phyloP scores from a whole-genome alignment of 1,140 invertebrate genomes.

The Drosophila pseudoananassae region DNA sequence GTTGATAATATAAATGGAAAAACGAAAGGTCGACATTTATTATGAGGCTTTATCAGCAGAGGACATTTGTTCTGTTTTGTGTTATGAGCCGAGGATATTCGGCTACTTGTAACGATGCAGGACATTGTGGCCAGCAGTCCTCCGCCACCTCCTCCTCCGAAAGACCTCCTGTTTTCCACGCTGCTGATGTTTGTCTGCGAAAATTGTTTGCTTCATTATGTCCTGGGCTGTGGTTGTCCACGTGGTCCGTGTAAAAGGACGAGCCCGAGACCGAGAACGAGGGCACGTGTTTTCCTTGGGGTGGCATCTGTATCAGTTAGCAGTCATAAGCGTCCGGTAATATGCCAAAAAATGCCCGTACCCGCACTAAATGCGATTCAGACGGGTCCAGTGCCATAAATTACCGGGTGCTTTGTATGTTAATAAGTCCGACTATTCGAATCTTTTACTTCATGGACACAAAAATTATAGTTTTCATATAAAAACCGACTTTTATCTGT shows the following conservation, averaged over 20 bases:
- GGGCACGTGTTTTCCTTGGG: constrained; percentile 67
- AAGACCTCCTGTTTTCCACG: not conserved
- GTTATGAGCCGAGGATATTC: constrained; percentile 77
- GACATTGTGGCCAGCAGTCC: constrained; percentile 16
- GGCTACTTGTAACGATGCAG: constrained; percentile 61
- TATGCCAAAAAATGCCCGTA: constrained; percentile 56
- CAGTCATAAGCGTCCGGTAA: constrained; percentile 71
- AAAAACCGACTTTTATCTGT: not conserved
- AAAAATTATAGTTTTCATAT: constrained; percentile 2
- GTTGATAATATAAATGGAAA: constrained; percentile 84
- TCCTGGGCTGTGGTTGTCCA: constrained; percentile 31
- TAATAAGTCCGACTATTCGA: constrained; percentile 33
- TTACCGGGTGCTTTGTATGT: constrained; percentile 37
- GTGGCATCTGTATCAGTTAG: constrained; percentile 79
- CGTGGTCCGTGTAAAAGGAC: constrained; percentile 3
- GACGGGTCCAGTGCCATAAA: constrained; percentile 28
- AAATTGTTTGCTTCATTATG: constrained; percentile 67
- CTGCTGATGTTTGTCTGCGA: constrained; percentile 23
- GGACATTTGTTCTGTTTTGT: constrained; percentile 82
- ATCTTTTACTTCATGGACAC: constrained; percentile 4
- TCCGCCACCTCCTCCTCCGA: not conserved
- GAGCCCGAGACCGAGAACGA: not conserved
- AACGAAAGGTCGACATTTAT: constrained; percentile 84
- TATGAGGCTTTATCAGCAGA: constrained; percentile 83
- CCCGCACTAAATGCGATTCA: constrained; percentile 5